These are phyloP conservation scores for Megaleporinus macrocephalus DNA, from an alignment of 2,113 vertebrate genomes.

Conservation along the genomic window DNA sequence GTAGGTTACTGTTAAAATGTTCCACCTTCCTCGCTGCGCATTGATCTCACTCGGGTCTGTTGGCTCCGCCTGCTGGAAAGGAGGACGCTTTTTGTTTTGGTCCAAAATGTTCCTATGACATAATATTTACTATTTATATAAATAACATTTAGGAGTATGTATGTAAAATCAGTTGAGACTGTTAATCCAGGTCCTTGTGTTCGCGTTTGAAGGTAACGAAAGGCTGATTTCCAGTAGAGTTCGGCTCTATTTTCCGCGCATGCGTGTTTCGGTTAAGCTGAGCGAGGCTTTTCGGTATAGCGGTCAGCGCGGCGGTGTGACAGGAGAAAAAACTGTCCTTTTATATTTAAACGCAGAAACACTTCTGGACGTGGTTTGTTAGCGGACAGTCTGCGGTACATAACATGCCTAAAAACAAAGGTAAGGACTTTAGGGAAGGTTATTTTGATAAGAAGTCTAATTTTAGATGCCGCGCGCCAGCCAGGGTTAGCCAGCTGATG, in stretches of 20 bases:
- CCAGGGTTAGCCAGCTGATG: background rate
- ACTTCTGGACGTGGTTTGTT: background rate
- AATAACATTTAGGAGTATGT: background rate
- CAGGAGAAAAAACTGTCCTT: background rate
- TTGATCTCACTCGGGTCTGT: background rate
- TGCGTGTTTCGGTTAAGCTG: conserved; percentile 14
- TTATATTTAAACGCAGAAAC: background rate
- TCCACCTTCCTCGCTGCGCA: background rate
- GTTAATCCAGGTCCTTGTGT: background rate
- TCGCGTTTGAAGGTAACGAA: background rate
- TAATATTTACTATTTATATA: background rate
- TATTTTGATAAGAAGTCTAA: too few relatives aligned
- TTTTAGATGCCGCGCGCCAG: background rate
- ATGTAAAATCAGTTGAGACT: background rate
- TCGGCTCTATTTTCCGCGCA: background rate
- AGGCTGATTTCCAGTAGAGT: conserved; percentile 8
- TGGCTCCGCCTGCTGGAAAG: conserved; percentile 18
- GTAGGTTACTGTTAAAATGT: background rate
- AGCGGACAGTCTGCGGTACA: conserved; percentile 37
- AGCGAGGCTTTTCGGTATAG: background rate
- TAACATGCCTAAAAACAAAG: conserved; percentile 83
- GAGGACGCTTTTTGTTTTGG: background rate
- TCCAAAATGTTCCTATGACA: too few relatives aligned
- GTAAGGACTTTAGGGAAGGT: conserved; percentile 46
- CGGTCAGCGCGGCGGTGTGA: background rate